These are phyloP conservation scores for Ceyx erithaca DNA, from an alignment of 2,797 vertebrate genomes.

Conservation along the genomic window DNA sequence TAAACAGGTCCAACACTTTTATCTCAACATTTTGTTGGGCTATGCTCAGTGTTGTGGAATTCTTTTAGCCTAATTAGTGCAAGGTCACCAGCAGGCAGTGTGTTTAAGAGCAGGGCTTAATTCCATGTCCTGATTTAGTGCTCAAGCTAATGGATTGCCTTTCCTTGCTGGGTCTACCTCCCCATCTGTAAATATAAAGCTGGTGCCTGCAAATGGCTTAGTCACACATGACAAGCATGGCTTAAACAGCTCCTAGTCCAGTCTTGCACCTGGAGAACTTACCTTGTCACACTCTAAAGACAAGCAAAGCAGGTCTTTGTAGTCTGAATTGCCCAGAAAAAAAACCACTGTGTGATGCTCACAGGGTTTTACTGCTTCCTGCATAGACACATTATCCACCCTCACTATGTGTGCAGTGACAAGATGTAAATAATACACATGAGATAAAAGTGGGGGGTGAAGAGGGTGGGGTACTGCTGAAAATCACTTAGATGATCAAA, in stretches of 20 bases:
- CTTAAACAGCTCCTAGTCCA: neutral
- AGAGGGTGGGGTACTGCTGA: neutral
- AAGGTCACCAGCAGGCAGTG: neutral
- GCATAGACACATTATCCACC: neutral
- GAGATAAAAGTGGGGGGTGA: rapidly evolving
- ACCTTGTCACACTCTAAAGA: neutral
- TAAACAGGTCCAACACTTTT: neutral
- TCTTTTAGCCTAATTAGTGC: neutral
- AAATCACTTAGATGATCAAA: neutral
- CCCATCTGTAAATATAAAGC: neutral
- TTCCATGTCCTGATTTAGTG: neutral
- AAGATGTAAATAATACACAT: neutral
- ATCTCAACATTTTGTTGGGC: neutral
- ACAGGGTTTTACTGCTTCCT: neutral
- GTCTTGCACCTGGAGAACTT: neutral
- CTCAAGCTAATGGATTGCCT: neutral
- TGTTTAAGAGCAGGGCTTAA: constrained; percentile 1
- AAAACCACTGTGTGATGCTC: neutral
- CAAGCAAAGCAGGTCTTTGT: neutral
- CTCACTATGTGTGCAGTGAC: neutral
- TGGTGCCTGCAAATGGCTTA: neutral
- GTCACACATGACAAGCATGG: neutral
- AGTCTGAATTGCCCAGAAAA: neutral
- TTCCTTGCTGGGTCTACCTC: neutral
- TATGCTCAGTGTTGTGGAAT: neutral